These are phyloP conservation scores for Andricus grossulariae DNA, from an alignment of 1,140 invertebrate species.

Conservation along the genomic window DNA sequence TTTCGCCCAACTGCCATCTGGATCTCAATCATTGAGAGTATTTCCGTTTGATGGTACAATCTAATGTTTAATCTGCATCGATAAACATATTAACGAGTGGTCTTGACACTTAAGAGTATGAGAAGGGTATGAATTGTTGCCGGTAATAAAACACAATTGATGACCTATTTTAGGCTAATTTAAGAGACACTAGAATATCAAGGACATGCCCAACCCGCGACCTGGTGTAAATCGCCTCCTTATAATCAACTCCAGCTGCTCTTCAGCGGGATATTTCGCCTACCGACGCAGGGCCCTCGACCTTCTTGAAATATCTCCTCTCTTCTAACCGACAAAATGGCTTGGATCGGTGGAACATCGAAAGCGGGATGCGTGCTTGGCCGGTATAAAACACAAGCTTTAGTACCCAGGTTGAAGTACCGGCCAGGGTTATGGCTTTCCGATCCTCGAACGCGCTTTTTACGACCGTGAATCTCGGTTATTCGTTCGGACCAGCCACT, in stretches of 20 bases:
- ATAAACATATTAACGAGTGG: neutral
- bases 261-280: constrained; percentile 23
- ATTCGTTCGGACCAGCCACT: neutral
- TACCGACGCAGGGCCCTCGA: constrained; percentile 6
- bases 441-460: constrained; percentile 42
- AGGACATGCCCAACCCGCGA: neutral
- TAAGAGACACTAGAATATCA: constrained; percentile 29
- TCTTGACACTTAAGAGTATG: neutral
- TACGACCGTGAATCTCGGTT: constrained; percentile 34
- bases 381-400: constrained; percentile 36
- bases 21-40: too few species aligned
- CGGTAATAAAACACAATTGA: constrained; percentile 11
- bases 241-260: constrained; percentile 12
- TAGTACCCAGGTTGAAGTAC: constrained; percentile 31
- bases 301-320: constrained; percentile 21
- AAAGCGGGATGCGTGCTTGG: constrained; percentile 3
- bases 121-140: neutral
- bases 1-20: too few species aligned
- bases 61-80: neutral
- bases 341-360: constrained; percentile 34
- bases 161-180: constrained; percentile 57
- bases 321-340: constrained; percentile 36
- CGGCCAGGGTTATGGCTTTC: constrained; percentile 45
- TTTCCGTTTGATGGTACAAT: too few species aligned
- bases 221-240: constrained; percentile 38